Conservation (phyloP, 1,140 invertebrate species). For the Euura lappo region DNA sequence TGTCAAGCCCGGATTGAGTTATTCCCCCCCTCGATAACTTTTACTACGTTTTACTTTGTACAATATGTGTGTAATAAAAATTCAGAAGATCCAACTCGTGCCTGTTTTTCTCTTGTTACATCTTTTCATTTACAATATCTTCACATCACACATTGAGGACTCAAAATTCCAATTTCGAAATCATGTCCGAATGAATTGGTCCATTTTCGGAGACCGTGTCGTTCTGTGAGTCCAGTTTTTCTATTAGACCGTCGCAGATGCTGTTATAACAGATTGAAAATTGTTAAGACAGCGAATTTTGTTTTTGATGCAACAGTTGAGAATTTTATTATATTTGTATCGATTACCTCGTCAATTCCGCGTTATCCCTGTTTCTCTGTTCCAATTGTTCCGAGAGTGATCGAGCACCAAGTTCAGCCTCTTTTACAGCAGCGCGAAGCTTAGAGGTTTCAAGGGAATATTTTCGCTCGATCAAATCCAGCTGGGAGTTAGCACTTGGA, state of each 20-base stretch:
- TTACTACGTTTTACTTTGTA: too few species aligned
- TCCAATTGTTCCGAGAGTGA: slow-evolving; percentile 20
- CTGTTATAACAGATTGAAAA: slow-evolving; percentile 10
- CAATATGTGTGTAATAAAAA: too few species aligned
- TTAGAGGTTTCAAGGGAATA: slow-evolving; percentile 23
- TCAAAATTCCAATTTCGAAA: too few species aligned
- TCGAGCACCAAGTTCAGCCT: slow-evolving; percentile 16
- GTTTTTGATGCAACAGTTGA: neutral
- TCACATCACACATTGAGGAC: too few species aligned
- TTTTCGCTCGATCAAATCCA: slow-evolving; percentile 26
- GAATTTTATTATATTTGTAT: neutral
- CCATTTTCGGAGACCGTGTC: neutral
- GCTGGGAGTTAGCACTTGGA: slow-evolving; percentile 26
- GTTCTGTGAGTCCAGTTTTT: neutral
- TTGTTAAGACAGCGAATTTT: neutral
- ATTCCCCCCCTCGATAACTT: too few species aligned
- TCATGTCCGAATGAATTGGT: neutral
- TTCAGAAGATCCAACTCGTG: too few species aligned
- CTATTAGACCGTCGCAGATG: slow-evolving; percentile 16
- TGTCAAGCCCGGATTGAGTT: too few species aligned
- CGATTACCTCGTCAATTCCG: slow-evolving; percentile 22
- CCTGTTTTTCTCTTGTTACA: too few species aligned
- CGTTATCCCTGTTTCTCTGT: slow-evolving; percentile 22
- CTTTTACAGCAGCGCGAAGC: slow-evolving; percentile 17
- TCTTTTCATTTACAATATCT: too few species aligned